Evolutionary conservation across 2,113 vertebrate species (phyloP), one percentile per base, ranked within the genome.

Genomic region (Albula goreensis): DNA sequence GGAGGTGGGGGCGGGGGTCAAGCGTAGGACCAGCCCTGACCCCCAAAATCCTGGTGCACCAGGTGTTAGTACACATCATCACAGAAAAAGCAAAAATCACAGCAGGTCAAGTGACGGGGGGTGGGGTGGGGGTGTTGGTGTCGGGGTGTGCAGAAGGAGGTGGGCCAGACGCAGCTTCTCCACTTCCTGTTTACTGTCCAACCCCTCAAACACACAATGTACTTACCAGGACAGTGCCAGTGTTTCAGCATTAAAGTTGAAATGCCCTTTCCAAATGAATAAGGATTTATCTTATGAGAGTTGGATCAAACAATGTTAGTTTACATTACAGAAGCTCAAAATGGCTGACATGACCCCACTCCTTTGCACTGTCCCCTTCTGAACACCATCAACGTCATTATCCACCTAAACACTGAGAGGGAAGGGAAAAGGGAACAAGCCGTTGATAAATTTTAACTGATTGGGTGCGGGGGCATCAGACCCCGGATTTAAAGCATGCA

Each of bases 1-100:
- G 89, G 17, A 31, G 50, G 60, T 5, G n/a, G n/a, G 11, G 82
- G 51, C 6, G 49, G 85, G 90, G 80, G 87, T 83, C 91, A 89
- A 91, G 83, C 1, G 49, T 3, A 50, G 63, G 2, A 15, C 11
- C 13, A 4, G 2, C 4, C 7, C 2, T 50, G 1, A 31, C 22
- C 83, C 74, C 80, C 9, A 10, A 41, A 57, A 22, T 82, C 77
- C 53, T 80, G 77, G 25, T 11, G 50, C 8, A 50, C 66, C 60
- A 53, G 56, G 50, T 77, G 78, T 87, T 85, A 41, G 22, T 70
- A 11, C 51, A 50, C 49, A 83, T 77, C 17, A 31, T 5, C 11
- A 70, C 83, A 80, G 63, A 19, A 48, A 74, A 22, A 74, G n/a
- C 50, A n/a, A 0, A 80, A 50, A 4, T 22, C 7, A 1, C 48